These are phyloP conservation scores for Eumacrocentrus americanus DNA, from an alignment of 2,888 invertebrate genomes.

Conservation along the genomic window DNA sequence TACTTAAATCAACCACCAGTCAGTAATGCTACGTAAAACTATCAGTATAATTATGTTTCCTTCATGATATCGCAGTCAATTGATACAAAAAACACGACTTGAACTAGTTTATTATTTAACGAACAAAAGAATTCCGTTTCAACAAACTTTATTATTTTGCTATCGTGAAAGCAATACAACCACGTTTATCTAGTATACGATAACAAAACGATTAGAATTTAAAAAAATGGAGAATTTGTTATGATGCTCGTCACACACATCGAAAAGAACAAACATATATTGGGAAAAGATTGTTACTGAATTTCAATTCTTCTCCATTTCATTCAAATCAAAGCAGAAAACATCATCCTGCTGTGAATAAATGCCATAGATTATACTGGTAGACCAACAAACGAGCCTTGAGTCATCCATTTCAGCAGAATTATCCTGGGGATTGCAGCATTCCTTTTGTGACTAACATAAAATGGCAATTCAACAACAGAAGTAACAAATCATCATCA, in stretches of 20 bases:
- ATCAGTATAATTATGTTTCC: not conserved
- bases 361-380: not conserved
- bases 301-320: no score
- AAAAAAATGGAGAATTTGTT: not conserved
- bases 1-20: not conserved
- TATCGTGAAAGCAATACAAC: not conserved
- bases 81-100: not conserved
- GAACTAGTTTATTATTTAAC: not conserved
- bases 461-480: not conserved
- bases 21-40: not conserved
- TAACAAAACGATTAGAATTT: no score
- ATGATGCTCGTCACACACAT: no score
- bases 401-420: slow-evolving; percentile 22
- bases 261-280: no score
- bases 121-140: not conserved
- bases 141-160: no score
- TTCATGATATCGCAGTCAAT: not conserved
- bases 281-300: no score
- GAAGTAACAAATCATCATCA: not conserved
- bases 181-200: not conserved
- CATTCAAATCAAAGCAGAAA: not conserved
- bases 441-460: slow-evolving; percentile 22
- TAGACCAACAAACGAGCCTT: not conserved
- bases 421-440: slow-evolving; percentile 5
- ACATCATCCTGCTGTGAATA: not conserved